phyloP scores from a whole-genome alignment of 1,140 invertebrate genomes.

The Macrobrachium nipponense region DNA sequence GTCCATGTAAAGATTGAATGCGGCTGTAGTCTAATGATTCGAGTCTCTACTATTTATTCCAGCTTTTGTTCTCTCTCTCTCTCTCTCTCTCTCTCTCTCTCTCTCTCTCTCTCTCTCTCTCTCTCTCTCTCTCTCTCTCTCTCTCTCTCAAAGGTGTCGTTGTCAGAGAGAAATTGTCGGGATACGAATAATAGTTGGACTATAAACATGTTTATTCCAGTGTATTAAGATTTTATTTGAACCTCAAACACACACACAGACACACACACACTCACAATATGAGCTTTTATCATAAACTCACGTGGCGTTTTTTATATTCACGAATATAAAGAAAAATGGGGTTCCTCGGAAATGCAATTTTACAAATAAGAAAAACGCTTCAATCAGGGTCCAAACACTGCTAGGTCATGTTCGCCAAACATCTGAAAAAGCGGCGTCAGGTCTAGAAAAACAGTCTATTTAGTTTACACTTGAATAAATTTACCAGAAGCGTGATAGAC shows the following conservation, averaged over 20 bases:
- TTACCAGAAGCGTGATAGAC: no score
- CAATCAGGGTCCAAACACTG: no score
- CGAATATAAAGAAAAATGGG: no score
- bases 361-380: no score
- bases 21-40: not conserved
- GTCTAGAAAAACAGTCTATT: no score
- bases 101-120: slow-evolving; percentile 38
- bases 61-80: slow-evolving; percentile 16
- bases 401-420: no score
- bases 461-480: no score
- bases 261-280: no score
- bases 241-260: slow-evolving; percentile 1
- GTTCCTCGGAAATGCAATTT: no score
- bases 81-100: slow-evolving; percentile 37
- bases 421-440: no score
- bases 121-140: slow-evolving; percentile 15
- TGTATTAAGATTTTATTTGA: not conserved
- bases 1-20: not conserved
- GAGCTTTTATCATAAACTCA: no score
- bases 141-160: not conserved
- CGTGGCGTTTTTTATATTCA: no score
- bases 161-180: not conserved
- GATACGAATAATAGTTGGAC: not conserved
- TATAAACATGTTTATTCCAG: not conserved
- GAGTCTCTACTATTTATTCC: not conserved